A percentile compares a stretch with the other conserved stretches of the same genome.
Conservation (phyloP, 2,888 invertebrate species). For the Mimachlamys varia region DNA sequence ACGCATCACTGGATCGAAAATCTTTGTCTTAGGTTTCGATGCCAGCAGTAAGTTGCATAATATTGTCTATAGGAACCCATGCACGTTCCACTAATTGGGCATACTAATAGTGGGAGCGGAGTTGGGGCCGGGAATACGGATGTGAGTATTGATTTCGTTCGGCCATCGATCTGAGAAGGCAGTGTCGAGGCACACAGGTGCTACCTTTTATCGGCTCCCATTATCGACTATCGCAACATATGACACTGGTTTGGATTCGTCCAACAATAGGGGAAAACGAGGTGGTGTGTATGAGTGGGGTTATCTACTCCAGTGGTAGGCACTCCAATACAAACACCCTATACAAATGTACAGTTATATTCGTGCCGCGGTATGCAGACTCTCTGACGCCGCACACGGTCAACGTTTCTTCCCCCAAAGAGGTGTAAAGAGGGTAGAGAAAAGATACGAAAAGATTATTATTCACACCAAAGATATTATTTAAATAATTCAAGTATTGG, state of each 20-base stretch:
- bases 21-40: neutral
- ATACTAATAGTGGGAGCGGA: constrained; percentile 16
- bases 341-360: constrained; percentile 50
- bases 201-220: constrained; percentile 34
- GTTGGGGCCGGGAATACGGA: constrained; percentile 7
- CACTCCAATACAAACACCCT: constrained; percentile 52
- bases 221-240: constrained; percentile 34
- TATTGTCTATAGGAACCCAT: neutral
- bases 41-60: neutral
- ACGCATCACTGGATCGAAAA: neutral
- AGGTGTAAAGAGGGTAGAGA: constrained; percentile 69
- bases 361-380: constrained; percentile 62
- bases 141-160: constrained; percentile 22
- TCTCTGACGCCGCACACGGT: constrained; percentile 59
- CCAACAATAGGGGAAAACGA: constrained; percentile 46
- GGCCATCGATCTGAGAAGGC: constrained; percentile 19
- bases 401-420: constrained; percentile 55
- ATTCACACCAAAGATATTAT: constrained; percentile 56
- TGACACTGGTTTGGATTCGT: constrained; percentile 49
- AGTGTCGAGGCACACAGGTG: constrained; percentile 29
- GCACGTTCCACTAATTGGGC: constrained; percentile 18
- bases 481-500: constrained; percentile 48
- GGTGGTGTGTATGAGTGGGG: constrained; percentile 51
- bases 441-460: constrained; percentile 56
- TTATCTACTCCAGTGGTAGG: constrained; percentile 50